Evolutionary conservation across 2,888 invertebrate genomes (phyloP).

Genomic region (Paralinhomoeus sp.): DNA sequence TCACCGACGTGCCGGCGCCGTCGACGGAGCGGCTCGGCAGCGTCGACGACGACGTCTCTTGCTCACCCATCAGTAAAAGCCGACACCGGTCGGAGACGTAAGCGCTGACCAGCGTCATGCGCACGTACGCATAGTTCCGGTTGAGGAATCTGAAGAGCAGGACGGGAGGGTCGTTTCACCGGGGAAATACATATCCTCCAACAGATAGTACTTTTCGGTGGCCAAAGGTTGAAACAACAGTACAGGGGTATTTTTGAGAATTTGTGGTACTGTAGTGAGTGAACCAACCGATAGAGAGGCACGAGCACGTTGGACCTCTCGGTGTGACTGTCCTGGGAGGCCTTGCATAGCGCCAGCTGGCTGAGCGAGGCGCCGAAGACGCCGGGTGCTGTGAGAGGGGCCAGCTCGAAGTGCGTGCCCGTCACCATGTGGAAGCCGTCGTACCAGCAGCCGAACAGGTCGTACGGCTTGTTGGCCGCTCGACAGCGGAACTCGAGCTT

Average conservation of each 20-base stretch:
- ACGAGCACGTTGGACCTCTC: conserved; percentile 54
- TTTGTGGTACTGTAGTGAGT: too few relatives aligned
- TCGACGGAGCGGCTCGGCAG: too few relatives aligned
- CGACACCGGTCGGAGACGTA: not conserved
- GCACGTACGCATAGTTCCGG: conserved; percentile 1
- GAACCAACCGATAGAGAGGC: conserved; percentile 35
- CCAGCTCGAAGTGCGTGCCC: conserved; percentile 38
- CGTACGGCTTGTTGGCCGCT: conserved; percentile 58
- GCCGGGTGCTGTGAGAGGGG: too few relatives aligned
- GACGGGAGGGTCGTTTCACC: too few relatives aligned
- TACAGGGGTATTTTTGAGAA: too few relatives aligned
- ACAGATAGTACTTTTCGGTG: too few relatives aligned
- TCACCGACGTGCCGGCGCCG: too few relatives aligned
- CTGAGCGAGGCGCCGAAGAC: conserved; percentile 20
- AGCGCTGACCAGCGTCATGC: not conserved
- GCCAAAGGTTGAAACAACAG: too few relatives aligned
- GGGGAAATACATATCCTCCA: too few relatives aligned
- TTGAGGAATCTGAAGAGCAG: not conserved
- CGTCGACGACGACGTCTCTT: too few relatives aligned
- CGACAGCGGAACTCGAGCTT: conserved; percentile 29
- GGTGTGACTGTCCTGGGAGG: conserved; percentile 52
- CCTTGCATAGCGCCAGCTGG: conserved; percentile 51
- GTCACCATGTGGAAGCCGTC: conserved; percentile 57
- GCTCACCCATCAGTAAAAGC: too few relatives aligned
- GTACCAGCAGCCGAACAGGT: conserved; percentile 71